These are phyloP conservation scores for Drosophila kanekoi DNA, from an alignment of 2,888 invertebrate genomes.

Conservation along the genomic window DNA sequence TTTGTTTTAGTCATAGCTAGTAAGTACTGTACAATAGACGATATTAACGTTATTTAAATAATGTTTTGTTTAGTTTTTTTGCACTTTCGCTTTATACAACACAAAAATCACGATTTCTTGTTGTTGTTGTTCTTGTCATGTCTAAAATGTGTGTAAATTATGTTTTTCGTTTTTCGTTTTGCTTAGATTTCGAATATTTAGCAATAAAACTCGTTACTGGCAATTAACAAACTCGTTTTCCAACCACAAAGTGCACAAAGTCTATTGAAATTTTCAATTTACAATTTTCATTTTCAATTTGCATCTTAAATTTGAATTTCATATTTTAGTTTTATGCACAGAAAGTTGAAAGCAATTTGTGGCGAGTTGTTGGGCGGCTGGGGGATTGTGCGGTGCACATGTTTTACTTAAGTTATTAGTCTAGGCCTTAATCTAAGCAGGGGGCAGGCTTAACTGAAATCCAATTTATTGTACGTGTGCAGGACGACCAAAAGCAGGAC, in stretches of 20 bases:
- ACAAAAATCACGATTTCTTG: slow-evolving; percentile 67
- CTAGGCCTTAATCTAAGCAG: slow-evolving; percentile 69
- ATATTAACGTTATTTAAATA: slow-evolving; percentile 37
- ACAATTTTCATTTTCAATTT: slow-evolving; percentile 35
- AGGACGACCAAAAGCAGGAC: slow-evolving; percentile 27
- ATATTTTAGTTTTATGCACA: slow-evolving; percentile 29
- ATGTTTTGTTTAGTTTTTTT: background rate
- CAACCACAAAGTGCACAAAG: slow-evolving; percentile 25
- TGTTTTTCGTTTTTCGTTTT: background rate
- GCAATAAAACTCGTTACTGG: slow-evolving; percentile 37
- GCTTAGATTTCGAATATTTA: slow-evolving; percentile 13
- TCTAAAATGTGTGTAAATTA: slow-evolving; percentile 16
- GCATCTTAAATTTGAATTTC: slow-evolving; percentile 22
- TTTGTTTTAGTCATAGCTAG: slow-evolving; percentile 27
- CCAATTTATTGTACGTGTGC: slow-evolving; percentile 74
- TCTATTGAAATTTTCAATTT: slow-evolving; percentile 23
- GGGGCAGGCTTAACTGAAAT: slow-evolving; percentile 63
- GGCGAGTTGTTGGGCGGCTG: slow-evolving; percentile 53
- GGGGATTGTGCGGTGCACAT: slow-evolving; percentile 1
- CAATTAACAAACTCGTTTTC: slow-evolving; percentile 40
- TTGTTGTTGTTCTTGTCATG: slow-evolving; percentile 14
- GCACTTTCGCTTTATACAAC: slow-evolving; percentile 54
- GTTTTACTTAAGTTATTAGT: slow-evolving; percentile 66
- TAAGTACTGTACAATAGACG: slow-evolving; percentile 55
- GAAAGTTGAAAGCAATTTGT: slow-evolving; percentile 39